phyloP scores from a whole-genome alignment of 2,797 vertebrate species.

The Bovichtus variegatus region DNA sequence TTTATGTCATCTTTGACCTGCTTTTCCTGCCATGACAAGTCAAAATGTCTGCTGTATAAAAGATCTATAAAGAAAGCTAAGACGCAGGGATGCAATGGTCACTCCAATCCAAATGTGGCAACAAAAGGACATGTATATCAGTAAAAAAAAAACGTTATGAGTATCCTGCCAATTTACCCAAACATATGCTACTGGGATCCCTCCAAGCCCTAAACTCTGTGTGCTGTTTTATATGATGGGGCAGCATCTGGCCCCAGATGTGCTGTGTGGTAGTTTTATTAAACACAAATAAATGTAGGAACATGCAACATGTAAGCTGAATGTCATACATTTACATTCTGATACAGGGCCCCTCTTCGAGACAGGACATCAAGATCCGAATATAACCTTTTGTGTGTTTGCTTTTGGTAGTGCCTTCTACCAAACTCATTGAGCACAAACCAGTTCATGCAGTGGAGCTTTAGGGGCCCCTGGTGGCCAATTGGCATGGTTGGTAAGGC shows the following conservation, averaged over 20 bases:
- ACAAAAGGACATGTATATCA: neutral
- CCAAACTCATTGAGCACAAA: neutral
- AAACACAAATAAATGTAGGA: neutral
- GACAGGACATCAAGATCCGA: neutral
- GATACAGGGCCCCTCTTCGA: neutral
- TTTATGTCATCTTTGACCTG: neutral
- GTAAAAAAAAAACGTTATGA: neutral
- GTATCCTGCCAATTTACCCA: neutral
- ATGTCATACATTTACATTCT: neutral
- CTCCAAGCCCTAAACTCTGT: neutral
- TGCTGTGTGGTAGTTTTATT: neutral
- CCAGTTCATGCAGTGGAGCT: neutral
- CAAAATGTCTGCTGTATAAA: neutral
- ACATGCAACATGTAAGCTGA: neutral
- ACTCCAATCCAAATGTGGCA: neutral
- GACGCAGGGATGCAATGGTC: neutral
- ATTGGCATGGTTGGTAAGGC: neutral
- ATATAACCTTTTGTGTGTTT: neutral
- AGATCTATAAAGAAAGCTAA: neutral
- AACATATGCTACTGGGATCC: neutral
- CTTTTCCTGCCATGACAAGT: neutral
- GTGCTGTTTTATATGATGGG: neutral
- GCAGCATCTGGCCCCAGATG: neutral
- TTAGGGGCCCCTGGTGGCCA: neutral
- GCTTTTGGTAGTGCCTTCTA: neutral